Evolutionary conservation across 2,888 invertebrate species (phyloP).

Genomic region (Euphydryas editha): DNA sequence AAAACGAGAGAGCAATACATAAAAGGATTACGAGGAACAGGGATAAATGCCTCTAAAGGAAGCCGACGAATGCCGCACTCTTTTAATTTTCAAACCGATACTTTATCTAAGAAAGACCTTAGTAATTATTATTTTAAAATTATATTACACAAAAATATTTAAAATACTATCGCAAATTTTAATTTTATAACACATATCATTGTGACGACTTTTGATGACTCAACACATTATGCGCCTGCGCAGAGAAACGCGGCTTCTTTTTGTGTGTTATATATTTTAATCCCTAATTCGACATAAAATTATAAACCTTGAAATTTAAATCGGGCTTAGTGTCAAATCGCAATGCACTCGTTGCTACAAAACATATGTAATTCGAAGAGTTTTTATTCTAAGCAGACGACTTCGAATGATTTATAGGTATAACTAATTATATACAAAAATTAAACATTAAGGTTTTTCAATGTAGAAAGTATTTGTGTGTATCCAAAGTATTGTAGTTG

Average conservation of each 20-base stretch:
- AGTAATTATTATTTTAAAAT: background rate
- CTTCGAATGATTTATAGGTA: slow-evolving; percentile 25
- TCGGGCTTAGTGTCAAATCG: slow-evolving; percentile 75
- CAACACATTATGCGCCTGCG: slow-evolving; percentile 37
- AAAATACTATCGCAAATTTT: background rate
- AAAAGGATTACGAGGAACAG: slow-evolving; percentile 57
- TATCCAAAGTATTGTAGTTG: too few relatives aligned
- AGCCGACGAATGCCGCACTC: slow-evolving; percentile 54
- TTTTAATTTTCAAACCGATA: slow-evolving; percentile 20
- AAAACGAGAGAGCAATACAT: slow-evolving; percentile 66
- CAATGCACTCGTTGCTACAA: slow-evolving; percentile 64
- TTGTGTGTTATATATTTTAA: slow-evolving; percentile 68
- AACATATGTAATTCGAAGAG: slow-evolving; percentile 70
- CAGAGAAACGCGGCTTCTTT: slow-evolving; percentile 50
- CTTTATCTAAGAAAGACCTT: background rate
- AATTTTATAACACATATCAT: background rate
- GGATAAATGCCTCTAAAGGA: slow-evolving; percentile 65
- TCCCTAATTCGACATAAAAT: slow-evolving; percentile 74
- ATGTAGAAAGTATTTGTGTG: too few relatives aligned
- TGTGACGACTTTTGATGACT: slow-evolving; percentile 13
- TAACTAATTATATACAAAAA: background rate
- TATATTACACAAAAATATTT: background rate
- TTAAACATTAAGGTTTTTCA: background rate
- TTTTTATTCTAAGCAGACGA: slow-evolving; percentile 55
- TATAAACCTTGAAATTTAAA: slow-evolving; percentile 74